phyloP scores from a whole-genome alignment of 2,797 vertebrate species.

The Melanotaenia boesemani region DNA sequence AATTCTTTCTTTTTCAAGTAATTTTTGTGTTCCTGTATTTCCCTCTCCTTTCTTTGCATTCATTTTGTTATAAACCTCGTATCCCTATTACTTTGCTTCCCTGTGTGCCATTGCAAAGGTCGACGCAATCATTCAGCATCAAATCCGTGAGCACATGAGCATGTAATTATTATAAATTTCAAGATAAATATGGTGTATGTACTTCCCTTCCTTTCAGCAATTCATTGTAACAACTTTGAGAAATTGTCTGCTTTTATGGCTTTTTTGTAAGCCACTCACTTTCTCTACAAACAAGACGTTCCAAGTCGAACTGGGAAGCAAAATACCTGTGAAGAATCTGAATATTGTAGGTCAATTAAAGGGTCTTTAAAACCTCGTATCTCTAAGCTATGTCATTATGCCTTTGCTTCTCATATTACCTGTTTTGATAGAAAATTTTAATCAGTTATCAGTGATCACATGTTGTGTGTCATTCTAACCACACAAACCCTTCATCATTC shows the following conservation, averaged over 20 bases:
- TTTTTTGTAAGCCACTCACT: constrained; percentile 29
- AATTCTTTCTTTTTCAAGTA: constrained; percentile 5
- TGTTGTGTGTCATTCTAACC: constrained; percentile 1
- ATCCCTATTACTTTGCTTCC: neutral
- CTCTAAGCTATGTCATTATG: neutral
- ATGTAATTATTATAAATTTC: constrained; percentile 17
- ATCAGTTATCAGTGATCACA: too few relatives aligned
- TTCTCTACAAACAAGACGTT: constrained; percentile 27
- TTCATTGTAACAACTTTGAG: constrained; percentile 35
- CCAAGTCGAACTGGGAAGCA: constrained; percentile 11
- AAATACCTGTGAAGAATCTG: constrained; percentile 17
- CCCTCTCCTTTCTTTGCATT: neutral
- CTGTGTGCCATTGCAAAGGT: constrained; percentile 25
- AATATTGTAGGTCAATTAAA: constrained; percentile 25
- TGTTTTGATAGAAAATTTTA: neutral
- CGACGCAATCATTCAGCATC: constrained; percentile 6
- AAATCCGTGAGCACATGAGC: constrained; percentile 4
- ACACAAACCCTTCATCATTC: constrained; percentile 22
- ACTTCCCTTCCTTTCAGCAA: constrained; percentile 20
- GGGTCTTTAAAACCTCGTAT: neutral
- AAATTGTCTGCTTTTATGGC: constrained; percentile 32
- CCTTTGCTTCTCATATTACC: neutral
- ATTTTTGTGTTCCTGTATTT: neutral
- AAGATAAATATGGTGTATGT: neutral
- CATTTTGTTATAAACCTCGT: neutral